Evolutionary conservation across 2,888 invertebrate genomes (phyloP).

Genomic region (Aphrophora alni): DNA sequence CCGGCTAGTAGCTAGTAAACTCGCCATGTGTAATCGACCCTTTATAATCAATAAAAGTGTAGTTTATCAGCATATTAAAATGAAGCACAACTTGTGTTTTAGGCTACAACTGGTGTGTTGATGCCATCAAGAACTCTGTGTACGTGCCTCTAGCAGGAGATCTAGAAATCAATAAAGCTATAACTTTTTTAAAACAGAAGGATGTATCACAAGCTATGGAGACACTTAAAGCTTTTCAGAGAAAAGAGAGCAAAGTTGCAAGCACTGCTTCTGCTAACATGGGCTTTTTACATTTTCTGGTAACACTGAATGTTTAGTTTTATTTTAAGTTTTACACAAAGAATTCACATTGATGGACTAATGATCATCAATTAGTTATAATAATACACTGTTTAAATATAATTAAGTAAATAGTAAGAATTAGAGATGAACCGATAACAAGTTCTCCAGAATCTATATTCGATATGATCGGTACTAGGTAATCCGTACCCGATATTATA

Average conservation of each 20-base stretch:
- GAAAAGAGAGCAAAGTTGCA: slow-evolving; percentile 82
- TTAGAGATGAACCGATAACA: no score
- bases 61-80: no score
- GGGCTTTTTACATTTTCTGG: slow-evolving; percentile 82
- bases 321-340: slow-evolving; percentile 11
- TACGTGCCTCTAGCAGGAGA: slow-evolving; percentile 83
- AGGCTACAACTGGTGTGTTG: slow-evolving; percentile 87
- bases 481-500: no score
- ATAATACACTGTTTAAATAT: no score
- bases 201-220: slow-evolving; percentile 82
- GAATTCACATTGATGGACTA: neutral
- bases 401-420: no score
- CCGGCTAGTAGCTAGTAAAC: no score
- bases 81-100: no score
- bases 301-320: slow-evolving; percentile 56
- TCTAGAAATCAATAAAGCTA: slow-evolving; percentile 89
- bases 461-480: no score
- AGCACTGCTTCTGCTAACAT: slow-evolving; percentile 86
- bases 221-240: slow-evolving; percentile 84
- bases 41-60: no score
- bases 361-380: no score
- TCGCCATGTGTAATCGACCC: no score
- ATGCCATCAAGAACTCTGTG: slow-evolving; percentile 89
- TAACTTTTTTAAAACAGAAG: slow-evolving; percentile 81
- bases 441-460: no score